These are phyloP conservation scores for Proctacanthus coquilletti DNA, from an alignment of 1,140 invertebrate species.

Conservation along the genomic window DNA sequence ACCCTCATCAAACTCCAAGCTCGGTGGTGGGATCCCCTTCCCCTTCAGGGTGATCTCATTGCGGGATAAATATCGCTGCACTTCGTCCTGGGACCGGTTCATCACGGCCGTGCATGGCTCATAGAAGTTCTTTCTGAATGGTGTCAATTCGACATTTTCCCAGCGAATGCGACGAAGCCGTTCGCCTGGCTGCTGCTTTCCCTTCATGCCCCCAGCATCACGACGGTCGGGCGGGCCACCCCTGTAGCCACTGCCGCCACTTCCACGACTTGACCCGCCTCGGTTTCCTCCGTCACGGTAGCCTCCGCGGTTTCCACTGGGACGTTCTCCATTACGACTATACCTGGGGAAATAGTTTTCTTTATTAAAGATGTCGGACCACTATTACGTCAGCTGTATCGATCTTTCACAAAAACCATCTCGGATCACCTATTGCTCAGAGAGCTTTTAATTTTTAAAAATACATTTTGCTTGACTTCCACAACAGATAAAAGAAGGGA, in stretches of 20 bases:
- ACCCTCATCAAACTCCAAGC: constrained; percentile 68
- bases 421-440: too few relatives aligned
- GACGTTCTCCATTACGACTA: constrained; percentile 1
- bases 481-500: too few relatives aligned
- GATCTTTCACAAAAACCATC: too few relatives aligned
- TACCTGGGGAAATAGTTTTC: background rate
- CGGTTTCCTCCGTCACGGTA: constrained; percentile 19
- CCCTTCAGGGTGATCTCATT: constrained; percentile 73
- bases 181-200: constrained; percentile 43
- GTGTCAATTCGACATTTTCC: constrained; percentile 60
- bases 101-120: constrained; percentile 58
- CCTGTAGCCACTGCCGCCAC: constrained; percentile 35
- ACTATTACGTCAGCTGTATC: too few relatives aligned
- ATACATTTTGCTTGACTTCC: too few relatives aligned
- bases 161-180: constrained; percentile 66
- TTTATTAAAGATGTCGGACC: too few relatives aligned
- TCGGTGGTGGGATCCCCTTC: constrained; percentile 62
- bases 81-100: constrained; percentile 48
- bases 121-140: constrained; percentile 91
- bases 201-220: constrained; percentile 29
- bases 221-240: constrained; percentile 29
- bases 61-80: constrained; percentile 54
- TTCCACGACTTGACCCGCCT: constrained; percentile 3
- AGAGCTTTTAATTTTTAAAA: too few relatives aligned
- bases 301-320: background rate